A percentile compares a stretch with the other conserved stretches of the same genome.
Evolutionary conservation across 2,888 invertebrate species (phyloP).

Genomic region (Periphyllus acericola): DNA sequence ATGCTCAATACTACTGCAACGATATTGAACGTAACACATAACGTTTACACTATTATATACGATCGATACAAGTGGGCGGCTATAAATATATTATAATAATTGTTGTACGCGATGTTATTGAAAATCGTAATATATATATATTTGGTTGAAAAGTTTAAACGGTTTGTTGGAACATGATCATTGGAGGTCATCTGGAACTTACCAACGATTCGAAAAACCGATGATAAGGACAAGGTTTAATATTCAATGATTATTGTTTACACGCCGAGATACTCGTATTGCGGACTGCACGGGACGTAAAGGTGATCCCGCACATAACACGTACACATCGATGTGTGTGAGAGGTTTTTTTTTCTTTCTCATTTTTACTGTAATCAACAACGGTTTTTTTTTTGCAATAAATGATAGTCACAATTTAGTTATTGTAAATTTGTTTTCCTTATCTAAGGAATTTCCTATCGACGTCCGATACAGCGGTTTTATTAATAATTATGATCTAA

Average conservation of each 20-base stretch:
- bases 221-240: conserved; percentile 11
- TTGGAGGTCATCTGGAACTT: neutral
- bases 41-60: too few relatives aligned
- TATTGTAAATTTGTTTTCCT: too few relatives aligned
- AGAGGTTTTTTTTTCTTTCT: too few relatives aligned
- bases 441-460: too few relatives aligned
- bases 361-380: neutral
- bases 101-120: neutral
- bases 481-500: too few relatives aligned
- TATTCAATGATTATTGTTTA: conserved; percentile 1
- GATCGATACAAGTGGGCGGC: too few relatives aligned
- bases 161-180: neutral
- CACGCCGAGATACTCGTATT: neutral
- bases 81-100: too few relatives aligned
- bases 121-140: neutral
- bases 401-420: too few relatives aligned
- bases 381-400: too few relatives aligned
- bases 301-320: neutral
- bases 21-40: too few relatives aligned
- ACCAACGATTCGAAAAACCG: neutral
- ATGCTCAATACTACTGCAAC: too few relatives aligned
- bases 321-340: neutral
- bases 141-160: neutral
- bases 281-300: neutral
- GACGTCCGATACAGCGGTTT: too few relatives aligned